These are phyloP conservation scores for Tiaroga cobitis DNA, from an alignment of 2,797 vertebrate species.

Conservation along the genomic window DNA sequence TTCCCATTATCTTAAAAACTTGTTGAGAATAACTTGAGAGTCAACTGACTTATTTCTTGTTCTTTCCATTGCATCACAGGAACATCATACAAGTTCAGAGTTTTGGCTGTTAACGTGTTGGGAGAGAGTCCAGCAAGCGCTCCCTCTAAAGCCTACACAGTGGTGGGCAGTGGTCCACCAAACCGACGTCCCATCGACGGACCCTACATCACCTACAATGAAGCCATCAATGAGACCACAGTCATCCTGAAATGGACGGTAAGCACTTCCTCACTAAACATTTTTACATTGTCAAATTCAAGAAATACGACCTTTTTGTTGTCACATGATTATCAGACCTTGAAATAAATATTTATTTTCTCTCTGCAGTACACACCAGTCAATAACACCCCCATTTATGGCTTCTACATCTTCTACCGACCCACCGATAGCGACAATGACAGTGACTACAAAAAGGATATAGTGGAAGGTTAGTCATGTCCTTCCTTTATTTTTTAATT, in stretches of 20 bases:
- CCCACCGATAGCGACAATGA: constrained; percentile 99
- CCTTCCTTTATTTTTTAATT: neutral
- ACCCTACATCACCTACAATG: constrained; percentile 98
- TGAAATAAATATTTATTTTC: neutral
- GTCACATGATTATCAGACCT: neutral
- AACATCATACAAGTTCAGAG: constrained; percentile 94
- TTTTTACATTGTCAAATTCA: neutral
- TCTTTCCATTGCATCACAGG: constrained; percentile 71
- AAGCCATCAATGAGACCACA: constrained; percentile 96
- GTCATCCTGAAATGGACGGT: constrained; percentile 99
- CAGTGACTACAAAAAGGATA: constrained; percentile 96
- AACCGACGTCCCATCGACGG: constrained; percentile 90
- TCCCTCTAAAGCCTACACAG: constrained; percentile 89
- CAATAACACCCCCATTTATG: constrained; percentile 97
- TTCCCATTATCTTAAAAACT: neutral
- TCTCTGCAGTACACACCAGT: constrained; percentile 86
- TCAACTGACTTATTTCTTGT: neutral
- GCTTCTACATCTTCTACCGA: constrained; percentile 98
- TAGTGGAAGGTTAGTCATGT: constrained; percentile 87
- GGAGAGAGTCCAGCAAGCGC: constrained; percentile 94
- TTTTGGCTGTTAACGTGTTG: constrained; percentile 93
- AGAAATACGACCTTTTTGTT: neutral
- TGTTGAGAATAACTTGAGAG: neutral
- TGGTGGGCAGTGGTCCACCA: constrained; percentile 86
- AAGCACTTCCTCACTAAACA: constrained; percentile 60